phyloP scores from a whole-genome alignment of 2,113 vertebrate genomes.

The Atrichornis clamosus region DNA sequence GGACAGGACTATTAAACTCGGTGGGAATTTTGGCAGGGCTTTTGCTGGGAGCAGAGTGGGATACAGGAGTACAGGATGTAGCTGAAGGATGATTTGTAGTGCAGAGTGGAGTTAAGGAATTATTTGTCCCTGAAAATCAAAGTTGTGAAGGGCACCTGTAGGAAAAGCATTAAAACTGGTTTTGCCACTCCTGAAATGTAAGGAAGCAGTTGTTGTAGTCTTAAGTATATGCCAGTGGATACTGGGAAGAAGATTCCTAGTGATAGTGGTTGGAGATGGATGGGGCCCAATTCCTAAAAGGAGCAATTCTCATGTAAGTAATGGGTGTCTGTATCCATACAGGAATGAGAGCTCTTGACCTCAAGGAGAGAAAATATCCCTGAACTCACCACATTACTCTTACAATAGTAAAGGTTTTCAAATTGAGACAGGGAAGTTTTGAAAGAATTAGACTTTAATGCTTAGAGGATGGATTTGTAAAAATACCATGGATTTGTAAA shows the following conservation, averaged over 20 bases:
- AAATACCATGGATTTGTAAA: not conserved
- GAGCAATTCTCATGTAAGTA: not conserved
- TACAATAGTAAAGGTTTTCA: not conserved
- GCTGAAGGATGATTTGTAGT: not conserved
- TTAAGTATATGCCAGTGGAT: not conserved
- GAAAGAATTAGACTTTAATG: not conserved
- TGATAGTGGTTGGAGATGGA: not conserved
- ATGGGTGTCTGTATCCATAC: not conserved
- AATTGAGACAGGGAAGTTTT: not conserved
- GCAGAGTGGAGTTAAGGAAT: not conserved
- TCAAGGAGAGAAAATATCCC: not conserved
- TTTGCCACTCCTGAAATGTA: not conserved
- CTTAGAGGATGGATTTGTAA: not conserved
- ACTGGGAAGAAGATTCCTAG: not conserved
- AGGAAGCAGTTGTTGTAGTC: not conserved
- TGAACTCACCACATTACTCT: not conserved
- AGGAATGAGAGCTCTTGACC: not conserved
- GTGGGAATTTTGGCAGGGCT: constrained; percentile 22
- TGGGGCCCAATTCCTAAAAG: not conserved
- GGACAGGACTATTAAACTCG: not conserved
- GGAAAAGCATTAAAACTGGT: not conserved
- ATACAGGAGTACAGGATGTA: not conserved
- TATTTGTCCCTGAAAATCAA: not conserved
- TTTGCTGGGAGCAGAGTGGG: not conserved
- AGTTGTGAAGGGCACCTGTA: not conserved